Conservation (phyloP, 2,888 invertebrate species). For the Apodemia duryi region DNA sequence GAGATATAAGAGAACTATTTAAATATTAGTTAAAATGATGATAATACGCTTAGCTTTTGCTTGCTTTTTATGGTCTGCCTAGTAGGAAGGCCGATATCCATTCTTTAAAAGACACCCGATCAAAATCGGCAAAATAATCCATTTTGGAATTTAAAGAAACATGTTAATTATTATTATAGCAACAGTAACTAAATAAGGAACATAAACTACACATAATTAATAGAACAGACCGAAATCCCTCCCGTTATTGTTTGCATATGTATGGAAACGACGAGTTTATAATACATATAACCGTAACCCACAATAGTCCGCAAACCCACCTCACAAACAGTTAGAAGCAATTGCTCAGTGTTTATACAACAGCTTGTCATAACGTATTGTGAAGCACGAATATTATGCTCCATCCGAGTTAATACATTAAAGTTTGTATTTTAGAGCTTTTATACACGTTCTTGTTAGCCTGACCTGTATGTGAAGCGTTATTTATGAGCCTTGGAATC, state of each 20-base stretch:
- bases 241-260: background rate
- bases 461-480: background rate
- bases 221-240: background rate
- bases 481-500: background rate
- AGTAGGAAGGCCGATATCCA: no score
- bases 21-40: no score
- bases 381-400: background rate
- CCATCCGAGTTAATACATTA: background rate
- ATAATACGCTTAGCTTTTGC: no score
- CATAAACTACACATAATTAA: background rate
- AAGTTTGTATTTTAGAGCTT: background rate
- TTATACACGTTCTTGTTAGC: background rate
- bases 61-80: no score
- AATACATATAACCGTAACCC: constrained; percentile 5
- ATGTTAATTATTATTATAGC: no score
- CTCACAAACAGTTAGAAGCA: constrained; percentile 9
- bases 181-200: no score
- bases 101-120: no score
- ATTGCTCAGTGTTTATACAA: constrained; percentile 11
- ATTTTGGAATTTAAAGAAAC: no score
- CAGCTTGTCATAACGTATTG: constrained; percentile 9
- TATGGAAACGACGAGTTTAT: background rate
- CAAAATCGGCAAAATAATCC: no score
- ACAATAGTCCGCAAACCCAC: constrained; percentile 7
- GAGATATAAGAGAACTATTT: no score